Percentiles rank a stretch among this genome's conserved stretches.
Conservation (phyloP, 1,140 invertebrate species). For the Nixonia krombeini region DNA sequence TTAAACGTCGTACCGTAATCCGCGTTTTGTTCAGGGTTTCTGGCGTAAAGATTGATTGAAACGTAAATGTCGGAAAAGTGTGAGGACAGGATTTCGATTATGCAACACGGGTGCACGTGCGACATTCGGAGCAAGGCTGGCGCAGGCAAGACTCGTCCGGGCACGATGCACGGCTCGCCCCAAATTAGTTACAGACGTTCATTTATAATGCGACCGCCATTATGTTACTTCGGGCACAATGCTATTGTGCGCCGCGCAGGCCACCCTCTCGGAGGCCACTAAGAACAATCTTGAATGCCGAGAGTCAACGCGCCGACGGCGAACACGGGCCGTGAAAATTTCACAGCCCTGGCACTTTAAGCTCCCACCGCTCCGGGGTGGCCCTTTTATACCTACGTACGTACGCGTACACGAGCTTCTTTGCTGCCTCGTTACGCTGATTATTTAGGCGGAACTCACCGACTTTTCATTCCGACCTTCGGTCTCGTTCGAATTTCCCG, state of each 20-base stretch:
- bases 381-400: constrained; percentile 40
- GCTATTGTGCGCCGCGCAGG: constrained; percentile 52
- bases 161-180: constrained; percentile 52
- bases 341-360: constrained; percentile 52
- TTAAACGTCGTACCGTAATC: no score
- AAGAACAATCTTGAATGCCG: constrained; percentile 51
- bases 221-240: constrained; percentile 57
- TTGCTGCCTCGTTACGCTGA: constrained; percentile 5
- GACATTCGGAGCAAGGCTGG: constrained; percentile 34
- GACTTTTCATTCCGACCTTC: constrained; percentile 28
- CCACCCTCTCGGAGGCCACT: constrained; percentile 16
- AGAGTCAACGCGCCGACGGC: constrained; percentile 32
- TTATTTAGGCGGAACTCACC: constrained; percentile 7
- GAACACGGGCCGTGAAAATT: constrained; percentile 63
- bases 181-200: constrained; percentile 70
- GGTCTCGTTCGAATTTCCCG: constrained; percentile 26
- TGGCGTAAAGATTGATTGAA: no score
- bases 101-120: constrained; percentile 31
- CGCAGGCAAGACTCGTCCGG: constrained; percentile 37
- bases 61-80: constrained; percentile 1
- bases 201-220: constrained; percentile 66
- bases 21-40: no score
- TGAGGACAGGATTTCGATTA: no score
- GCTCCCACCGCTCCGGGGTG: constrained; percentile 37
- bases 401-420: no score